phyloP scores from a whole-genome alignment of 2,888 invertebrate species.

The Drosophila infuscata region DNA sequence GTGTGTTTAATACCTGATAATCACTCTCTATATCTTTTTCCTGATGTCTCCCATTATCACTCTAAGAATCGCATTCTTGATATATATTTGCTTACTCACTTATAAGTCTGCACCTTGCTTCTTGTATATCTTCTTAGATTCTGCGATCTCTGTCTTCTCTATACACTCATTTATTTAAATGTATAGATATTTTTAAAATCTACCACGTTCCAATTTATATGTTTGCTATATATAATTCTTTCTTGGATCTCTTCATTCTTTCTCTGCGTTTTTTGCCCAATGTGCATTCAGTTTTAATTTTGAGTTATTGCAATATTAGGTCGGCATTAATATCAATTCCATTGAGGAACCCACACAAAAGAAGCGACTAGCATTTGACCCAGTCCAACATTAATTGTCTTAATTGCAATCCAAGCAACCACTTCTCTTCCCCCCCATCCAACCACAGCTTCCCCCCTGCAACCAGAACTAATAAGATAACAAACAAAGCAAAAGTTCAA shows the following conservation, averaged over 20 bases:
- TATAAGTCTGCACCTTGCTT: too few relatives aligned
- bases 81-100: neutral
- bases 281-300: slow-evolving; percentile 45
- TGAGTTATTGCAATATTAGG: slow-evolving; percentile 71
- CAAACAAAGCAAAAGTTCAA: slow-evolving; percentile 58
- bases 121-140: neutral
- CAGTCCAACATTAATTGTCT: slow-evolving; percentile 65
- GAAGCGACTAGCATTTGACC: slow-evolving; percentile 47
- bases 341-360: slow-evolving; percentile 46
- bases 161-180: neutral
- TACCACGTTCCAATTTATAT: neutral
- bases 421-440: slow-evolving; percentile 4
- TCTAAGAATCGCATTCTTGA: neutral
- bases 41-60: neutral
- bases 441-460: neutral
- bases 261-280: neutral
- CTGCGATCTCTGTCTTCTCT: too few relatives aligned
- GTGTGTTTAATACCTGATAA: too few relatives aligned
- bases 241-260: neutral
- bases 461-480: slow-evolving; percentile 50
- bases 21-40: neutral
- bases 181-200: neutral
- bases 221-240: neutral
- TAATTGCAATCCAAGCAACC: slow-evolving; percentile 64
- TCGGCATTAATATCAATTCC: slow-evolving; percentile 73